Base-by-base conservation (phyloP, 2,888 invertebrate genomes). In the Acrobasis suavella region DNA sequence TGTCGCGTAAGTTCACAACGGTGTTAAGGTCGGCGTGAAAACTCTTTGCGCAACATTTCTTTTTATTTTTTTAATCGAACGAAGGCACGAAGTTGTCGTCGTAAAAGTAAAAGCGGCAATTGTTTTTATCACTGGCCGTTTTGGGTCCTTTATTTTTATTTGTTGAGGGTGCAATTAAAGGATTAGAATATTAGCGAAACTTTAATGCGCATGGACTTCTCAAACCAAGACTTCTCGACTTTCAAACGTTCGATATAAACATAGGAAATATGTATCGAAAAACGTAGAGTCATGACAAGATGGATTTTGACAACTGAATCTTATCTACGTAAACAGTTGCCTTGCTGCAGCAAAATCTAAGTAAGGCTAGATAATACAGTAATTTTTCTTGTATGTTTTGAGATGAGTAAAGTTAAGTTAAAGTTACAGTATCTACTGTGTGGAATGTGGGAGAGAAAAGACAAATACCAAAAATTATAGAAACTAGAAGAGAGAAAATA, bases 1-100 rank as follows among this genome's bases (percentile, higher is more conserved):
- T 85, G 84, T 81, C 87, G 83, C 80, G 68, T 75, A 82, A 77
- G 81, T 81, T 83, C 78, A 84, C 83, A 88, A 82, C 77, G 72
- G 81, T 87, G 91, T 82, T 89, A 89, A 89, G 91, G 89, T 80
- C 82, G 69, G 55, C 68, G 62, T 70, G 69, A 67, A 77, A 76
- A 71, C 65, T 16, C 56, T 72, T 83, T 80, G 75, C 68, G 80
- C 78, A 82, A 86, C 78, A 78, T 78, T 83, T 81, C 70, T 81
- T 81, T 75, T 76, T 73, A 66, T 71, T 76, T 69, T 69, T 69
- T 68, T 72, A 62, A 62, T 62, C 51, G 55, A 63, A 52, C 56
- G 58, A 54, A 62, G 64, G 62, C 65, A 39, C 56, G 61, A 56
- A 62, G 62, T 64, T 65, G 46, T 39, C 50, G 62, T 63, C 56